Base-by-base conservation (phyloP, 2,888 invertebrate species). In the Heteromyza rotundicornis region DNA sequence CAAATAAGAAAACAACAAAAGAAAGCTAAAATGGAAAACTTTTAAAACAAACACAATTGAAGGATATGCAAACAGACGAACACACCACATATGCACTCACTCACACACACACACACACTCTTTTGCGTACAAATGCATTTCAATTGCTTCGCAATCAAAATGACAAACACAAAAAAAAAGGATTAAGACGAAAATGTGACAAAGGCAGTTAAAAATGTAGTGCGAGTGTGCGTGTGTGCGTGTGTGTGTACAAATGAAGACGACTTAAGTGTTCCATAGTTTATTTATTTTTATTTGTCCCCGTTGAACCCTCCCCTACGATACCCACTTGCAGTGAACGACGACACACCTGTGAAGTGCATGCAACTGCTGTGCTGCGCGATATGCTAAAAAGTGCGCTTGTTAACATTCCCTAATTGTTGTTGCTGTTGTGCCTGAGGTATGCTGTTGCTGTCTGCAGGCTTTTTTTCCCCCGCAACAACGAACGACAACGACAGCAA, bases 321-420 rank as follows among this genome's bases (percentile, higher is more conserved):
- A 32, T 12, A 32, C 32, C 5, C 7, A 32, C 32, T 32, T 12
- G n/a, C n/a, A 40, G 19, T 19, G 20, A 19, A 20, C 47, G 20
- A 8, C 17, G 17, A 14, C 20, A 47, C 47, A 47, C 47, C 47
- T 47, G 14, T 20, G 47, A 47, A 47, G 17, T 47, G 47, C 19
- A 40, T 8, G n/a, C 40, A 12, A n/a, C n/a, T 3, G 10, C 40
- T 40, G 10, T 8, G n/a, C n/a, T n/a, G 47, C 20, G 20, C 7
- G 14, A 40, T 2, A 19, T 47, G 47, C 20, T 47, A 47, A 47
- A 47, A 47, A 47, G 47, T 47, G 75, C 74, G 73, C 74, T 74
- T 74, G 74, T 76, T 74, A 74, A 74, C 74, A 74, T 70, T 68
- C 68, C 74, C 68, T 76, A 74, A 74, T 76, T 74, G 74, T 75